Evolutionary conservation across 2,797 vertebrate species (phyloP), one percentile per base, ranked within the genome.

Genomic region (Sciurus vulgaris): DNA sequence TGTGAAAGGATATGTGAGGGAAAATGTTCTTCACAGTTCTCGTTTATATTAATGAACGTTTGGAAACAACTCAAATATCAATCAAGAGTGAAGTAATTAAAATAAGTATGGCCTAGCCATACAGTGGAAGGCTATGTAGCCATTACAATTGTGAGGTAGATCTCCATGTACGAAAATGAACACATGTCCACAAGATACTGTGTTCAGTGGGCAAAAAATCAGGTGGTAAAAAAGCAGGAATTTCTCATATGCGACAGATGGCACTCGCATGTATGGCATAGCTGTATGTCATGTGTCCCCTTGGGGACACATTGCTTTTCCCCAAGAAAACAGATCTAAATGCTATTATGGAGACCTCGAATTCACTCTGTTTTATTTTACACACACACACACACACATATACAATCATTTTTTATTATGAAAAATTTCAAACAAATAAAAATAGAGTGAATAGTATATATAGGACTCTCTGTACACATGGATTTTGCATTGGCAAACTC

Each of bases 31-130:
- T 94, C 84, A 81, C 20, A 56, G 63, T 18, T 35, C 47, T 49
- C 89, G 92, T 76, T 95, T 97, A 89, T 88, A 89, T 93, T 94
- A 83, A 89, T 73, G 83, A 95, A 82, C 12, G 17, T 84, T 77
- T 97, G 91, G 94, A 95, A 94, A 87, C 59, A 91, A 54, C 51
- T 74, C 91, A 97, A 89, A 59, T 81, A 89, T 89, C 70, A 84
- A 56, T 96, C 91, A 67, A 63, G 63, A 73, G 79, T 28, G 14
- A 59, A 76, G 4, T 56, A 79, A 74, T 91, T 93, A 61, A 85
- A 96, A 86, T 85, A 92, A n/a, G 81, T 85, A 35, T 83, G 95
- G 90, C 63, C 79, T 65, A 82, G 72, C 47, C 76, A 59, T 11
- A 70, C 47, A 49, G 85, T n/a, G 35, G 86, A 96, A 76, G 76